Evolutionary conservation across 2,797 vertebrate genomes (phyloP).

Genomic region (Enteromius radiatus): DNA sequence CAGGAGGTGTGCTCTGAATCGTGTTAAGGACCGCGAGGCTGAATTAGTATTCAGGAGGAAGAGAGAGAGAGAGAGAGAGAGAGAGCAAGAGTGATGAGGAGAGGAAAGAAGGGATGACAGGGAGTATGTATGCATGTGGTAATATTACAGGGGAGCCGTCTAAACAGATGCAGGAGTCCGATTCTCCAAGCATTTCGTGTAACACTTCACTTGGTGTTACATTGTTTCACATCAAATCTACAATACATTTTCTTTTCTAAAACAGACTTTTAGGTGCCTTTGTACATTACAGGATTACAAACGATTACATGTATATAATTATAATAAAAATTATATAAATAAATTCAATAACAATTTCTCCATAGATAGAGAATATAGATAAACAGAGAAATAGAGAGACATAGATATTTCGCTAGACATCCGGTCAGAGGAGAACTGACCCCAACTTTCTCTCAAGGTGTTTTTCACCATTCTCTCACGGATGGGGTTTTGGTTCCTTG

Average conservation of each 20-base stretch:
- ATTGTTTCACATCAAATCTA: background rate
- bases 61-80: constrained; percentile 22
- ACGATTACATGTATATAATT: background rate
- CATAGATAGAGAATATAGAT: too few relatives aligned
- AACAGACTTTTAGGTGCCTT: background rate
- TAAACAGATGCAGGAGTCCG: constrained; percentile 24
- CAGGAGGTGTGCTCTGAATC: constrained; percentile 46
- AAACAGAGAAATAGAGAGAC: too few relatives aligned
- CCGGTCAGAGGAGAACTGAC: too few relatives aligned
- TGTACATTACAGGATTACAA: background rate
- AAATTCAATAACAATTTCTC: too few relatives aligned
- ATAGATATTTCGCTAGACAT: too few relatives aligned
- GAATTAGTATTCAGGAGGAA: constrained; percentile 62
- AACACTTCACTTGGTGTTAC: background rate
- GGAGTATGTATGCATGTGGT: constrained; percentile 15
- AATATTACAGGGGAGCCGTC: constrained; percentile 33
- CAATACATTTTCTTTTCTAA: background rate
- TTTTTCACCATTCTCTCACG: too few relatives aligned
- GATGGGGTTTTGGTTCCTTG: too few relatives aligned
- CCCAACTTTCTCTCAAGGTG: too few relatives aligned
- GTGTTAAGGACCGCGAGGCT: constrained; percentile 53
- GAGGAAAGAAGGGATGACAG: constrained; percentile 58
- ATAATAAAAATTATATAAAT: background rate
- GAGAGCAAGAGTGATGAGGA: constrained; percentile 49
- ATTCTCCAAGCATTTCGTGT: background rate